phyloP scores from a whole-genome alignment of 2,888 invertebrate species.

The Nomada ferruginata region DNA sequence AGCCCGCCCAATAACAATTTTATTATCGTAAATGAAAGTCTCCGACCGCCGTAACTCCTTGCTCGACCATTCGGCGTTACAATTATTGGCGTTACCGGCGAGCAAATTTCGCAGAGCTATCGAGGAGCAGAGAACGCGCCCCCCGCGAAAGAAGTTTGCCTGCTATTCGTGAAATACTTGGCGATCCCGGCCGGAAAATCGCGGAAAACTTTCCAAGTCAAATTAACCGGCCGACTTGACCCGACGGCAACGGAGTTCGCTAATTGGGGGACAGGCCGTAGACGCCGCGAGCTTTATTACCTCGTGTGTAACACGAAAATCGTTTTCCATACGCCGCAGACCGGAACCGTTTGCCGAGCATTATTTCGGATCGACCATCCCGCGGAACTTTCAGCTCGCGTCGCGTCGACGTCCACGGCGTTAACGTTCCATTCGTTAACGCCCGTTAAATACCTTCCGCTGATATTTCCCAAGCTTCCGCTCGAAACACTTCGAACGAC shows the following conservation, averaged over 20 bases:
- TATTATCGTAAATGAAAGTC: too few relatives aligned
- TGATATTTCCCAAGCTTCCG: not conserved
- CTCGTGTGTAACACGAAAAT: not conserved
- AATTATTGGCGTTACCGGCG: not conserved
- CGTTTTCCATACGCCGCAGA: conserved; percentile 17
- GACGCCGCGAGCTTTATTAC: conserved; percentile 20
- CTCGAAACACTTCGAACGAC: not conserved
- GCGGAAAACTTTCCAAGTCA: conserved; percentile 22
- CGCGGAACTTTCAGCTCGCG: not conserved
- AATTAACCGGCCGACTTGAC: conserved; percentile 44
- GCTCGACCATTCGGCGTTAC: not conserved
- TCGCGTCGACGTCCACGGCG: too few relatives aligned
- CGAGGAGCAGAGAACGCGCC: not conserved
- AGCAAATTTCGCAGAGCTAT: not conserved
- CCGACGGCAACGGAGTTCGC: conserved; percentile 2
- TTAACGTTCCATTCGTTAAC: not conserved
- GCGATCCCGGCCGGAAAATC: conserved; percentile 3
- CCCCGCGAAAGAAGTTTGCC: conserved; percentile 1
- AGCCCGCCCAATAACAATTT: too few relatives aligned
- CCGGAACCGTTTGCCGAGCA: not conserved
- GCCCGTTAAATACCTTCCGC: not conserved
- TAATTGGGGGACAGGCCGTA: conserved; percentile 34
- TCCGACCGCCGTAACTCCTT: too few relatives aligned
- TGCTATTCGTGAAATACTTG: conserved; percentile 28
- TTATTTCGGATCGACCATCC: not conserved